These are phyloP conservation scores for Opisthocomus hoazin DNA, from an alignment of 2,113 vertebrate species.

Conservation along the genomic window DNA sequence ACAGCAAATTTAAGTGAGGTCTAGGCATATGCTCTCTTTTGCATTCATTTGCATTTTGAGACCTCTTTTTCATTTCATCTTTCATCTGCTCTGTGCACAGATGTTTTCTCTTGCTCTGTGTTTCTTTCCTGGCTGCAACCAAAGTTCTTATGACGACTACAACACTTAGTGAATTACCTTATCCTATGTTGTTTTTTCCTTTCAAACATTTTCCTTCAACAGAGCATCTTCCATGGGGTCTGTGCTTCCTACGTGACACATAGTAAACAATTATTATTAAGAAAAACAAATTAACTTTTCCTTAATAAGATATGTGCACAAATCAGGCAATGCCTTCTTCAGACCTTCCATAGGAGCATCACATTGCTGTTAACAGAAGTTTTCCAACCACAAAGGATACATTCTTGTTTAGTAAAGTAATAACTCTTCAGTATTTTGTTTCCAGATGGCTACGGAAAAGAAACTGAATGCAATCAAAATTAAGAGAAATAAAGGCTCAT, in stretches of 20 bases:
- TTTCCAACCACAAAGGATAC: not conserved
- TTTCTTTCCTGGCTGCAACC: not conserved
- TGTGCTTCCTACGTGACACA: not conserved
- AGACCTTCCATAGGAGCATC: not conserved
- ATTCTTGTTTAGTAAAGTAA: not conserved
- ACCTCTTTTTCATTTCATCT: not conserved
- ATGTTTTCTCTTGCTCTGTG: not conserved
- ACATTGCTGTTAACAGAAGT: not conserved
- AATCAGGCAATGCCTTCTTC: not conserved
- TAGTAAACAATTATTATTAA: conserved; percentile 14
- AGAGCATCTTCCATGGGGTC: not conserved
- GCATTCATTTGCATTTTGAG: not conserved
- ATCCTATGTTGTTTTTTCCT: not conserved
- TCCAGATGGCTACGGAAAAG: not conserved
- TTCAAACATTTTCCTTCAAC: not conserved
- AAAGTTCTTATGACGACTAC: not conserved
- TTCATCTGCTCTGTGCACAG: not conserved
- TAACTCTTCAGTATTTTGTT: not conserved
- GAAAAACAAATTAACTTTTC: not conserved
- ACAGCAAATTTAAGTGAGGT: not conserved
- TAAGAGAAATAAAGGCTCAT: not conserved
- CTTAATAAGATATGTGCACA: not conserved
- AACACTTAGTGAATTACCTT: not conserved
- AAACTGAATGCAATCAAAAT: not conserved
- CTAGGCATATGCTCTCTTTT: not conserved